These are phyloP conservation scores for Zoanthus sociatus DNA, from an alignment of 92 coral and sea anemone genomes.

Conservation along the genomic window DNA sequence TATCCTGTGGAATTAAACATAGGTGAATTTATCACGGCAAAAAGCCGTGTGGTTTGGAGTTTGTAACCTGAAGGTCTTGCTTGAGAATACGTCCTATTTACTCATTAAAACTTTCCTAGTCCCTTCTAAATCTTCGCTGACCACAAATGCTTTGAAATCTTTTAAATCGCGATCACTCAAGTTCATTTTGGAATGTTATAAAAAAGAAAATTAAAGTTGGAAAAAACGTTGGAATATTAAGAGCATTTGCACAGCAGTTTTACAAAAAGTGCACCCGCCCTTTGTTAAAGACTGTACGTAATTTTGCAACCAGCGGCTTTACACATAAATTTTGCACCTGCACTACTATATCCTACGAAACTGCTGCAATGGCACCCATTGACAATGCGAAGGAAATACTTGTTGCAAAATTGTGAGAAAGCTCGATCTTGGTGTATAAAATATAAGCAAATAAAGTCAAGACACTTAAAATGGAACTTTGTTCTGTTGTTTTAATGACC, in stretches of 20 bases:
- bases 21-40: too few relatives aligned
- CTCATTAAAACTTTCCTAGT: background rate
- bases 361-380: slow-evolving; percentile 26
- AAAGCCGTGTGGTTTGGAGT: too few relatives aligned
- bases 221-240: background rate
- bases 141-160: background rate
- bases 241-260: slow-evolving; percentile 15
- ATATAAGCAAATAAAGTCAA: slow-evolving; percentile 20
- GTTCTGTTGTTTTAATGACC: slow-evolving; percentile 19
- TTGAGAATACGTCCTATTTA: background rate
- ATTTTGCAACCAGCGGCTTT: background rate
- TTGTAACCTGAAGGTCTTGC: background rate
- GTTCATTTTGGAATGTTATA: slow-evolving; percentile 16
- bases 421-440: background rate
- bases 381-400: slow-evolving; percentile 13
- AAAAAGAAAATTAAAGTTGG: slow-evolving; percentile 10
- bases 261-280: slow-evolving; percentile 8
- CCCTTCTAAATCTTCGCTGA: background rate
- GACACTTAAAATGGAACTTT: slow-evolving; percentile 21
- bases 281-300: background rate
- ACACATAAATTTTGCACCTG: slow-evolving; percentile 11
- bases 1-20: background rate
- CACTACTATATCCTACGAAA: slow-evolving; percentile 13
- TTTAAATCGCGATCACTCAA: slow-evolving; percentile 1
- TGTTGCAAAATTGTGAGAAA: slow-evolving; percentile 21